Evolutionary conservation across 2,113 vertebrate genomes (phyloP), one percentile per base, ranked within the genome.

Genomic region (Lamprotornis superbus): DNA sequence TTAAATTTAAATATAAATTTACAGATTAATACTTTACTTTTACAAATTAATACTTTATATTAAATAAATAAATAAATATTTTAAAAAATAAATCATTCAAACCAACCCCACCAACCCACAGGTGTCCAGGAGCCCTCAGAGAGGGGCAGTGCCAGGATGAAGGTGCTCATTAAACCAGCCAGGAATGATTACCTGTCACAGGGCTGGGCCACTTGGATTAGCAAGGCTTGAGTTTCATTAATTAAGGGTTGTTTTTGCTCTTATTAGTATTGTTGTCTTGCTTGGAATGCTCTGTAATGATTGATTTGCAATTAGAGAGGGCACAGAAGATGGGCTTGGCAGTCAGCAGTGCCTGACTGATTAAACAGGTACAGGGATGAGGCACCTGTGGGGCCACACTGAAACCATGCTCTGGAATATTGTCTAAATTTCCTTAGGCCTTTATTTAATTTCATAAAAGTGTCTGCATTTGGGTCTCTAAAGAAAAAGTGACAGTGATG

Each of bases 261-360:
- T 78, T 82, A 47, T 75, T 90, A 64, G 53, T 68, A 46, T 79
- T 75, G 69, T 90, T 73, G 69, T 69, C 76, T 69, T 53, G 49
- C n/a, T 56, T 59, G 57, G 67, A 73, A 39, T n/a, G 5, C 31
- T 63, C 59, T 77, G 13, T 24, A 69, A 42, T 89, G 95, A 96
- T 90, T 94, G 76, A 93, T 95, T 96, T 73, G 86, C 50, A 75
- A 83, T 87, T 90, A 61, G 0, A 37, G 89, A 80, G 67, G 79
- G 50, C 63, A 83, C 49, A 73, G 90, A 55, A 39, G 67, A 55
- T 40, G 15, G 79, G 33, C 80, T 53, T 83, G 73, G 52, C 85
- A 40, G 82, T 89, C 80, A 35, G 69, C 18, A 49, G 80, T 52
- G 69, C 64, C 8, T 87, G 77, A 71, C 69, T 82, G 89, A 83